phyloP scores from a whole-genome alignment of 2,113 vertebrate genomes.

The Austrofundulus limnaeus region DNA sequence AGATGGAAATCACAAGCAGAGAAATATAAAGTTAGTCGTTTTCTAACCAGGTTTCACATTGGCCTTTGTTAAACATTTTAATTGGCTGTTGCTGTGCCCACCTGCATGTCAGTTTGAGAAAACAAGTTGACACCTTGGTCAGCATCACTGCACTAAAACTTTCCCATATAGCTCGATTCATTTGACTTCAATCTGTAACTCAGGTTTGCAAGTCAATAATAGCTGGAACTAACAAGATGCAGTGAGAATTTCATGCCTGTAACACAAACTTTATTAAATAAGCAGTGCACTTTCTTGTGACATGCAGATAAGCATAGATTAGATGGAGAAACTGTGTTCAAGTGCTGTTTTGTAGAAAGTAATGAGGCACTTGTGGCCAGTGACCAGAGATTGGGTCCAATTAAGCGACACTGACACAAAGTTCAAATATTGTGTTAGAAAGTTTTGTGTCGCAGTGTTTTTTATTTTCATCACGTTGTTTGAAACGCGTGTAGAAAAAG shows the following conservation, averaged over 20 bases:
- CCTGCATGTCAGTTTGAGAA: constrained; percentile 24
- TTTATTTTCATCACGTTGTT: constrained; percentile 4
- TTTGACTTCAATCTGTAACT: constrained; percentile 30
- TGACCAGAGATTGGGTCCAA: constrained; percentile 46
- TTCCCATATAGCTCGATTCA: neutral
- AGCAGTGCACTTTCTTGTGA: neutral
- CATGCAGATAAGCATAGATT: constrained; percentile 24
- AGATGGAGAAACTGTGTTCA: constrained; percentile 22
- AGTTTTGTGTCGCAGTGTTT: constrained; percentile 15
- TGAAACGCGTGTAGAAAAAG: constrained; percentile 7
- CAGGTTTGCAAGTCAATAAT: constrained; percentile 39
- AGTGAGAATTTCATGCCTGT: constrained; percentile 21
- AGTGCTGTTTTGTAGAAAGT: constrained; percentile 55
- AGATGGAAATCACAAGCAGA: no score
- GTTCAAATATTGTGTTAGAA: constrained; percentile 32
- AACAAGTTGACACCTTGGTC: constrained; percentile 7
- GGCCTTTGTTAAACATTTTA: no score
- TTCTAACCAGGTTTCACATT: no score
- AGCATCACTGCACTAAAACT: constrained; percentile 13
- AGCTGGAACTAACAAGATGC: constrained; percentile 33
- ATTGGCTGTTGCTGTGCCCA: neutral
- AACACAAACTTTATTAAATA: constrained; percentile 14
- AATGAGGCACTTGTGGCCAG: constrained; percentile 55
- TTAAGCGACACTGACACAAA: constrained; percentile 47
- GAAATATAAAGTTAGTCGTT: no score